phyloP scores from a whole-genome alignment of 2,113 vertebrate genomes.

The Onychostoma macrolepis region DNA sequence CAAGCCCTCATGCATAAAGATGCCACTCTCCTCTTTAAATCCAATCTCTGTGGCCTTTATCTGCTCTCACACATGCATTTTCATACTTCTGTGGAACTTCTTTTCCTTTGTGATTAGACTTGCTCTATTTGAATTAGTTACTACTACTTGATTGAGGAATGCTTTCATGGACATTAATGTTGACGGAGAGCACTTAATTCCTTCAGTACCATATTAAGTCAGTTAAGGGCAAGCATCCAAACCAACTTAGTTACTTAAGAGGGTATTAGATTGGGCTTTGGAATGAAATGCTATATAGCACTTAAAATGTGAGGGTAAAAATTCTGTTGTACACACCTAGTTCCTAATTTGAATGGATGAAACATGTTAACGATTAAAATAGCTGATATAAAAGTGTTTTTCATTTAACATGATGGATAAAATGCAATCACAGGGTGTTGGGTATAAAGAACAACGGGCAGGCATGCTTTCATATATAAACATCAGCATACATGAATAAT shows the following conservation, averaged over 20 bases:
- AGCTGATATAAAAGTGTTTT: neutral
- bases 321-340: neutral
- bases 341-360: neutral
- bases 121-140: conserved; percentile 33
- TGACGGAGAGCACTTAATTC: conserved; percentile 17
- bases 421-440: neutral
- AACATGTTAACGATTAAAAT: neutral
- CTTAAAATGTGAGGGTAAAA: neutral
- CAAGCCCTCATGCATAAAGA: conserved; percentile 72
- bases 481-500: neutral
- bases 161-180: conserved; percentile 35
- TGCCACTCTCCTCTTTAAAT: conserved; percentile 60
- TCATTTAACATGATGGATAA: neutral
- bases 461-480: neutral
- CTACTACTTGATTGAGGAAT: conserved; percentile 15
- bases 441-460: neutral
- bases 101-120: conserved; percentile 42
- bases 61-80: conserved; percentile 53
- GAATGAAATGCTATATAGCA: neutral
- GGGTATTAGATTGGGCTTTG: neutral
- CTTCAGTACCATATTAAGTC: conserved; percentile 32
- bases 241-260: neutral
- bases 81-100: conserved; percentile 42
- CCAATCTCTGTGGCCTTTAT: conserved; percentile 67
- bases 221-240: conserved; percentile 45